Base-by-base conservation (phyloP, 2,888 invertebrate genomes). In the Seladonia tumulorum region DNA sequence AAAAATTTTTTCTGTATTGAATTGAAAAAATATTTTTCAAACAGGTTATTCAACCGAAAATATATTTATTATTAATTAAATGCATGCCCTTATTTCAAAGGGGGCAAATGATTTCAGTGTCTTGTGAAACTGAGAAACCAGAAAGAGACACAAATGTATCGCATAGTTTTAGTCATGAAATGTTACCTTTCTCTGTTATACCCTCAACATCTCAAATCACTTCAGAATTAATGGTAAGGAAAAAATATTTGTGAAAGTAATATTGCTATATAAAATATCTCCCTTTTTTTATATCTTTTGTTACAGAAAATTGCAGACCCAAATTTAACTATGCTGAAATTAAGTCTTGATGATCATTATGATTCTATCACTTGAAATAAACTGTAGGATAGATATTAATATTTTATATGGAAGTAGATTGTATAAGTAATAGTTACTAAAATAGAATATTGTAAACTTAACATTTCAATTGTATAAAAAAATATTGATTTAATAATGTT, bases 221-320 rank as follows among this genome's bases (percentile, higher is more conserved):
- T 76, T 84, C 91, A 75, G 83, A 89, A 68, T 87, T 90, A 35
- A 90, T 88, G 85, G 92, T 92, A 90, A 80, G 63, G 57, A 79
- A 42, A 25, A 63, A 70, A 12, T 25, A 75, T 80, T 18, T 73
- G 42, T 22, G 18, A 73, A 79, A 35, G 4, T 47, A 39, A 73
- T 71, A 68, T 45, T 63, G 5, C 22, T 39, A 68, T 10, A 68
- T 18, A 25, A 70, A 49, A 73, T 22, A 66, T 66, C 42, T 68
- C 25, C 60, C 63, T 76, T 72, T 74, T 76, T 81, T 53, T 60
- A 57, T 35, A 68, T 47, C 79, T 16, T 83, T 83, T 75, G 45
- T 90, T 92, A 53, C 81, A 94, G 94, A 93, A 92, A 71, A 89
- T 93, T 35, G 91, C 94, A 35, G 94, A 94, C 82, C 94, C 94